Conservation (phyloP, 2,888 invertebrate species). For the Drosophila longiperda region DNA sequence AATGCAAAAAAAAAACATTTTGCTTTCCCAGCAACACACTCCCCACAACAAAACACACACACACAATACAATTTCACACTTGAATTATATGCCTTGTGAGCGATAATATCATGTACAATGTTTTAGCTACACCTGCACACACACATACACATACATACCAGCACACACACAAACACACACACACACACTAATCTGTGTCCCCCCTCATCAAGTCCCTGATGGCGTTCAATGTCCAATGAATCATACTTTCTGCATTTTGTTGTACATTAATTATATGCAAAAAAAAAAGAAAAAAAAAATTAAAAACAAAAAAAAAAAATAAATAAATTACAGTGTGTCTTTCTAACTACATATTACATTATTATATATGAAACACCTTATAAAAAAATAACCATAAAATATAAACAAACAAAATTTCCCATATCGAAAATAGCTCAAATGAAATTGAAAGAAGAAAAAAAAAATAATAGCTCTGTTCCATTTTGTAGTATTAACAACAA, state of each 20-base stretch:
- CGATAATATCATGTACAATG: constrained; percentile 76
- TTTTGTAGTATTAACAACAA: constrained; percentile 74
- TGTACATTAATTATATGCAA: constrained; percentile 39
- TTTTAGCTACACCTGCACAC: constrained; percentile 58
- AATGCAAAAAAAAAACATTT: neutral
- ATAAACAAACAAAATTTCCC: constrained; percentile 55
- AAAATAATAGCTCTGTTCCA: constrained; percentile 63
- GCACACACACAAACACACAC: constrained; percentile 22
- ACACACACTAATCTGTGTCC: constrained; percentile 35
- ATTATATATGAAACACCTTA: constrained; percentile 22
- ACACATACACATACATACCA: constrained; percentile 26
- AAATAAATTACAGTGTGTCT: constrained; percentile 30
- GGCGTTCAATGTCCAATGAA: constrained; percentile 60
- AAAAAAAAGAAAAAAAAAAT: constrained; percentile 35
- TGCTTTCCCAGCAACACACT: neutral
- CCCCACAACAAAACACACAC: constrained; percentile 3
- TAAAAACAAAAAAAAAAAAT: constrained; percentile 22
- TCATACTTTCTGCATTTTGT: constrained; percentile 45
- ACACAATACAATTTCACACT: constrained; percentile 4
- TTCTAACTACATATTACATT: constrained; percentile 17
- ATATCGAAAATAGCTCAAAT: constrained; percentile 31
- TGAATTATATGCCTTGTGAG: constrained; percentile 46
- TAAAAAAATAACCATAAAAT: constrained; percentile 38
- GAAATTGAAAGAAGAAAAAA: constrained; percentile 7
- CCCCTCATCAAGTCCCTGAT: constrained; percentile 59